These are phyloP conservation scores for Stegastes partitus DNA, from an alignment of 2,113 vertebrate species.

Conservation along the genomic window DNA sequence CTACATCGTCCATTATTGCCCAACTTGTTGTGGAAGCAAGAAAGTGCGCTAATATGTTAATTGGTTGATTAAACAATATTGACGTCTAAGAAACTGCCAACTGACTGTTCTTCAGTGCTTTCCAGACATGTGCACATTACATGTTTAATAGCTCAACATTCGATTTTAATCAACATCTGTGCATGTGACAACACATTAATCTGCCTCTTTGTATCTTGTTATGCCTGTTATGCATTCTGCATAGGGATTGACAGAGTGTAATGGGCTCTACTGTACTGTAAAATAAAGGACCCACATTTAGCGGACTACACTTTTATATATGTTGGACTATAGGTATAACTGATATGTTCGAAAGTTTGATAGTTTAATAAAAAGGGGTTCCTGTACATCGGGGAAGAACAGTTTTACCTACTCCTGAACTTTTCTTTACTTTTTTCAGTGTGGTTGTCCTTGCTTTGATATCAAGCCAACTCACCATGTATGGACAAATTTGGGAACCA, in stretches of 20 bases:
- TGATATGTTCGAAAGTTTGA: not conserved
- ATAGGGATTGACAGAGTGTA: not conserved
- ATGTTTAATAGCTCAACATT: slow-evolving; percentile 11
- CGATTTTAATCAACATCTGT: slow-evolving; percentile 8
- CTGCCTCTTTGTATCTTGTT: not conserved
- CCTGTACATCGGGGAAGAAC: not conserved
- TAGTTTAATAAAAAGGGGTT: slow-evolving; percentile 1
- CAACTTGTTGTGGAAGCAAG: not conserved
- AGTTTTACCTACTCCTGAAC: slow-evolving; percentile 32
- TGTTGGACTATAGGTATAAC: not conserved
- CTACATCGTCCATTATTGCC: not conserved
- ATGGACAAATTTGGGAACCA: slow-evolving; percentile 96
- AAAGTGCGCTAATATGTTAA: not conserved
- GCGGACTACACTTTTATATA: not conserved
- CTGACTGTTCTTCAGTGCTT: slow-evolving; percentile 3
- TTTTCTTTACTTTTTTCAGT: slow-evolving; percentile 1
- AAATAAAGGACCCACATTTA: not conserved
- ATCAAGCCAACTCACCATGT: slow-evolving; percentile 87
- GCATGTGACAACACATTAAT: too few species aligned
- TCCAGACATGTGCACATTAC: slow-evolving; percentile 17
- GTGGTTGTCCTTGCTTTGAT: slow-evolving; percentile 6
- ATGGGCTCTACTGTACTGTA: not conserved
- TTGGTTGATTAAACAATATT: slow-evolving; percentile 13
- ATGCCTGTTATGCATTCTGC: not conserved
- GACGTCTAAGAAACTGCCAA: not conserved